A percentile compares a stretch with the other conserved stretches of the same genome.
phyloP scores from a whole-genome alignment of 2,113 vertebrate species.

The Platysternon megacephalum region DNA sequence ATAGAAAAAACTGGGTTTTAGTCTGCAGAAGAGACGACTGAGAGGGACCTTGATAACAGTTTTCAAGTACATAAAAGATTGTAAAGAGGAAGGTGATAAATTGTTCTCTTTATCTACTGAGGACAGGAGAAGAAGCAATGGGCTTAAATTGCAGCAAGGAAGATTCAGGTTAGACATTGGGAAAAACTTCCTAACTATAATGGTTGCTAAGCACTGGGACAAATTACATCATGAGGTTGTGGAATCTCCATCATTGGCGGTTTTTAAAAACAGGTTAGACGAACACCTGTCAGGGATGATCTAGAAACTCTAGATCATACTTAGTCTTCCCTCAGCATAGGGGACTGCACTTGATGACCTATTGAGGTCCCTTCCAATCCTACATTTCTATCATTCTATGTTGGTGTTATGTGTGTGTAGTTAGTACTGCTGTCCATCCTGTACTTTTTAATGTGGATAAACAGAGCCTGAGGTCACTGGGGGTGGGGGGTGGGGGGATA shows the following conservation, averaged over 20 bases:
- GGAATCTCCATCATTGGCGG: neutral
- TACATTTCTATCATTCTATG: neutral
- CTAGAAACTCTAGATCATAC: neutral
- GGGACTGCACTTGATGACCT: neutral
- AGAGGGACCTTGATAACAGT: neutral
- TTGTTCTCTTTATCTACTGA: neutral
- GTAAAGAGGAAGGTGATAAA: neutral
- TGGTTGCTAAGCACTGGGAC: neutral
- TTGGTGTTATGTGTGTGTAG: neutral
- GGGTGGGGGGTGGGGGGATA: neutral
- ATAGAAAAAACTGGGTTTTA: neutral
- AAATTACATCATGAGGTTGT: neutral
- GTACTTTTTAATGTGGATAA: neutral
- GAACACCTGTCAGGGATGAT: neutral
- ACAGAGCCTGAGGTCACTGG: neutral
- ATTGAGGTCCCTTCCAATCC: neutral
- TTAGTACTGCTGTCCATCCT: neutral
- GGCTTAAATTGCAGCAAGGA: neutral
- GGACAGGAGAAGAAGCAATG: neutral
- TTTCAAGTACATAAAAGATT: neutral
- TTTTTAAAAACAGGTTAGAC: neutral
- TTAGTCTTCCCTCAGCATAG: neutral
- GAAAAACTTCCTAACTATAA: neutral
- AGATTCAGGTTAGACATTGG: neutral
- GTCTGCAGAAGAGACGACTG: neutral